Base-by-base conservation (phyloP, 2,888 invertebrate genomes). In the Drosophila cracens region DNA sequence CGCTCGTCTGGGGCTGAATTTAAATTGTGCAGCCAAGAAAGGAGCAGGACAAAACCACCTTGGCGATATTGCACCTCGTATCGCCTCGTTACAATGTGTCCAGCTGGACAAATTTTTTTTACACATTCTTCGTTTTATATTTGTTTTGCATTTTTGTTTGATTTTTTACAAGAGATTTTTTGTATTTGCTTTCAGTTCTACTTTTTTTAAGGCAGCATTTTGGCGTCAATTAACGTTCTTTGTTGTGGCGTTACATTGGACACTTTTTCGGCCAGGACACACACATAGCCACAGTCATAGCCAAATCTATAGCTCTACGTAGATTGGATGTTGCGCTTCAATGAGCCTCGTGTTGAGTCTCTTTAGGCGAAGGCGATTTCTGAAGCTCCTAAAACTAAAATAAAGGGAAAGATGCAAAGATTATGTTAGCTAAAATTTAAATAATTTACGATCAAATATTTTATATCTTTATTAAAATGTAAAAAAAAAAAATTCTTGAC, bases 161-260 rank as follows among this genome's bases (percentile, higher is more conserved):
- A 59, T 59, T 78, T 68, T 70, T 51, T 31, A 33, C 33, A 36
- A 38, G 10, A 57, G 29, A 43, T 48, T 72, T 72, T 54, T 52
- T 38, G 52, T 79, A 70, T 69, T 51, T 60, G 48, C 70, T 68
- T 72, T 51, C 31, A 51, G 10, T 34, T 25, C 4, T 21, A 54
- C 61, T 43, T 61, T 78, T 79, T 79, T 43, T 64, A 34, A 61
- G 69, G 54, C 59, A 86, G 79, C 88, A 88, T 91, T 84, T 91
- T 87, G 84, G 88, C 92, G 91, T 91, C 91, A 91, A 91, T 91
- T 91, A 91, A 92, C 91, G 91, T 91, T 90, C 91, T 91, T 91
- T 91, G 91, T 91, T 92, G 92, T 92, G 92, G 91, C 92, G 92
- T 89, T 92, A 91, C 92, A 90, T 92, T 90, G 92, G 90, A 91